Base-by-base conservation (phyloP, 2,113 vertebrate genomes). In the Serilophus lunatus region DNA sequence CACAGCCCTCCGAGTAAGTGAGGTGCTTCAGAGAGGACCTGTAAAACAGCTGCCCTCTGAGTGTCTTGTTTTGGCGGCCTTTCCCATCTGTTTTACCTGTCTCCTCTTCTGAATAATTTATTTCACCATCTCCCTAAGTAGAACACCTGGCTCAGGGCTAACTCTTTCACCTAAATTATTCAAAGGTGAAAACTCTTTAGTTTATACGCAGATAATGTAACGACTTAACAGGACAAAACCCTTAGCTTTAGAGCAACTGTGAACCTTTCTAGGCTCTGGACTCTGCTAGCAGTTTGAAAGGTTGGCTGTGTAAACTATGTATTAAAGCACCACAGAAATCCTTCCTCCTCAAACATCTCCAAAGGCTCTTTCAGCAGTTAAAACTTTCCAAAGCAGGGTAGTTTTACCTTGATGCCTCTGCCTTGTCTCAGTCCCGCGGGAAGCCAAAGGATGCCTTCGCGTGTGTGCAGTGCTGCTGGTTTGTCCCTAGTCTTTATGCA, bases 81-180 rank as follows among this genome's bases (percentile, higher is more conserved):
- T 98, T 98, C 97, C 98, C 98, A 98, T 98, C 98, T 98, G 98
- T 97, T 98, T 98, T 98, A 98, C 98, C 98, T 98, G 98, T 95
- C 97, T 98, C 95, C 93, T 90, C 92, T 95, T 95, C 97, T 99
- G 97, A 98, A 99, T 99, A 98, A 99, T 99, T 98, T 97, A 98
- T 97, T 94, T 97, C 90, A 81, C 98, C 98, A 98, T 98, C 98
- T 98, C 97, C 97, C 98, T 98, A 97, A 98, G 98, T 95, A 96
- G 95, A 97, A 96, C 98, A 98, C 97, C 98, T 98, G 97, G 98
- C 98, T 97, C 93, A 97, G 97, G 96, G 97, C 97, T 98, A 98
- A 97, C 95, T 95, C 96, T 97, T 97, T 95, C 96, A 79, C 89
- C 90, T 98, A 97, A 98, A 99, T 98, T 98, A 99, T 99, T 99